These are phyloP conservation scores for Equus przewalskii DNA, from an alignment of 2,113 vertebrate genomes.

Conservation along the genomic window DNA sequence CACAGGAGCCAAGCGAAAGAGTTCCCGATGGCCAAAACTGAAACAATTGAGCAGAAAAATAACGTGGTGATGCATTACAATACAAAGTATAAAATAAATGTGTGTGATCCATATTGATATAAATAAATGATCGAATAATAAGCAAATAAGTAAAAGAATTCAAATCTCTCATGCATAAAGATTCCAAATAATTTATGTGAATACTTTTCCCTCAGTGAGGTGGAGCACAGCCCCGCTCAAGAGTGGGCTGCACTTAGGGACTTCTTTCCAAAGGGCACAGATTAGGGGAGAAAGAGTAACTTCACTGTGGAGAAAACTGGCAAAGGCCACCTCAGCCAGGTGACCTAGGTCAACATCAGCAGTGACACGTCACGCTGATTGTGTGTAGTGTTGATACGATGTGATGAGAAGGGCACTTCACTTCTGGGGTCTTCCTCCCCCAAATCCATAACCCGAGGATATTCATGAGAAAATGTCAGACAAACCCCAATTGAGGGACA, in stretches of 20 bases:
- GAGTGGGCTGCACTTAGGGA: too few relatives aligned
- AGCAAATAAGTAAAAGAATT: neutral
- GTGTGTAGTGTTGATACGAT: fast-evolving
- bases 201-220: neutral
- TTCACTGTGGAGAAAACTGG: neutral
- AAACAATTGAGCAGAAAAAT: neutral
- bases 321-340: neutral
- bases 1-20: fast-evolving
- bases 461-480: neutral
- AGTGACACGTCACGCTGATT: fast-evolving
- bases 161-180: neutral
- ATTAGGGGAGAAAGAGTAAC: fast-evolving
- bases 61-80: neutral
- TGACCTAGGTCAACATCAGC: fast-evolving
- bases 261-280: neutral
- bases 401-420: neutral
- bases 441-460: neutral
- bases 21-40: neutral
- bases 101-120: fast-evolving
- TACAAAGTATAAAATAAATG: neutral
- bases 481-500: neutral
- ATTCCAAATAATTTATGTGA: neutral
- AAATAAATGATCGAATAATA: neutral
- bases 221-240: fast-evolving
- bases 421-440: neutral